Evolutionary conservation across 2,113 vertebrate genomes (phyloP).

Genomic region (Sceloporus tristichus): DNA sequence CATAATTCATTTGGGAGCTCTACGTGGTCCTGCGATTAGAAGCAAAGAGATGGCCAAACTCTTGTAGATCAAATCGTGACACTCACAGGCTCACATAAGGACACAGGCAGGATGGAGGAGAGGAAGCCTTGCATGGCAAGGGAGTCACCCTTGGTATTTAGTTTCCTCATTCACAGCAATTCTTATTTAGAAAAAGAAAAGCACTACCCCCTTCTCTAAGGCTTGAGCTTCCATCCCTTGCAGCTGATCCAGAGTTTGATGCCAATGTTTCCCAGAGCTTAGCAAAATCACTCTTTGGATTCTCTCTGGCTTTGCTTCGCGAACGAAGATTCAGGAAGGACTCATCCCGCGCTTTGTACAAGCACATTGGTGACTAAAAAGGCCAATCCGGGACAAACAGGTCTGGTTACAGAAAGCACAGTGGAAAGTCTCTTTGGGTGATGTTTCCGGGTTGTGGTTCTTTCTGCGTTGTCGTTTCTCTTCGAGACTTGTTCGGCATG

Average conservation of each 20-base stretch:
- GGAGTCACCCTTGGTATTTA: neutral
- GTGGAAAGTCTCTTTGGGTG: too few species aligned
- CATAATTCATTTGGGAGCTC: neutral
- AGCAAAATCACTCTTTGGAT: neutral
- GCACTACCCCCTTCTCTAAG: neutral
- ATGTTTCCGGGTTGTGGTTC: too few species aligned
- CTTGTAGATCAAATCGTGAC: neutral
- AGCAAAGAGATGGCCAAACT: neutral
- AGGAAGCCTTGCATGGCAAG: neutral
- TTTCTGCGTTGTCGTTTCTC: too few species aligned
- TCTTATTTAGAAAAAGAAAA: neutral
- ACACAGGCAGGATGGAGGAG: neutral
- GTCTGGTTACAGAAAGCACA: too few species aligned
- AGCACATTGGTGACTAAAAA: too few species aligned
- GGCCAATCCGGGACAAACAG: too few species aligned
- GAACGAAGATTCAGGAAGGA: too few species aligned
- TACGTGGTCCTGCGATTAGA: neutral
- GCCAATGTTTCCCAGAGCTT: conserved; percentile 3
- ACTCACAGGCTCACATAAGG: neutral
- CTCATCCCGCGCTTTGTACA: too few species aligned
- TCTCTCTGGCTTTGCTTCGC: too few species aligned
- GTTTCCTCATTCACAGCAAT: neutral
- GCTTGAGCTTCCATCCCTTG: neutral
- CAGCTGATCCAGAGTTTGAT: conserved; percentile 32
- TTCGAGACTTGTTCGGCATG: too few species aligned